Base-by-base conservation (phyloP, 2,113 vertebrate genomes). In the Pardalotus punctatus region DNA sequence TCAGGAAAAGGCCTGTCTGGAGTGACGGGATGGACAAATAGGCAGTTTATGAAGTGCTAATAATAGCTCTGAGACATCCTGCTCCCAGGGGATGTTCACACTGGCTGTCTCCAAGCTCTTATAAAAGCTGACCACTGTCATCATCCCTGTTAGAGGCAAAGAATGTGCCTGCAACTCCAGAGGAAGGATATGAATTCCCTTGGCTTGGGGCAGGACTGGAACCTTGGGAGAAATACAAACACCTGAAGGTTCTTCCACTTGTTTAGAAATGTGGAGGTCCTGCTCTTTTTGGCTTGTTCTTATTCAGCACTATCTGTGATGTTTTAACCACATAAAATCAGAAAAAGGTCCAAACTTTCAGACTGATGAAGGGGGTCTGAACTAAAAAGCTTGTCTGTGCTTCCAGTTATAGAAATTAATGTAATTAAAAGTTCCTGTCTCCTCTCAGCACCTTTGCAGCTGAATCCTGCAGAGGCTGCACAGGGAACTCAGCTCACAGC, bases 401-500 rank as follows among this genome's bases (percentile, higher is more conserved):
- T 92, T 82, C 42, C 38, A 62, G 2, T 45, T 50, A 28, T 4
- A 48, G 61, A 54, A 67, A 40, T 72, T 22, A 81, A 24, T 54
- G 38, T 54, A 36, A 62, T 12, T 81, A 28, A 35, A 87, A 78
- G 42, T 40, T 66, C 19, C 36, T 47, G 8, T 7, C 35, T 60
- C 35, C 35, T 78, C 56, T 65, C 23, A 72, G 45, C 38, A 45
- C 15, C 62, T 10, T n/a, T 38, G 38, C 64, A 86, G 40, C n/a
- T 48, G 40, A 62, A 64, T 31, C n/a, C 53, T 76, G 56, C 47
- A 67, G 21, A 82, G 56, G n/a, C 42, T 85, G 74, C 47, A 82
- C 0, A 3, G 14, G 27, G 33, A 61, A 23, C 65, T 73, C 66
- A 6, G 5, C 36, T 85, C 62, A 47, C 0, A 0, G n/a, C 36